Evolutionary conservation across 2,797 vertebrate genomes (phyloP).

Genomic region (Peromyscus attwateri): DNA sequence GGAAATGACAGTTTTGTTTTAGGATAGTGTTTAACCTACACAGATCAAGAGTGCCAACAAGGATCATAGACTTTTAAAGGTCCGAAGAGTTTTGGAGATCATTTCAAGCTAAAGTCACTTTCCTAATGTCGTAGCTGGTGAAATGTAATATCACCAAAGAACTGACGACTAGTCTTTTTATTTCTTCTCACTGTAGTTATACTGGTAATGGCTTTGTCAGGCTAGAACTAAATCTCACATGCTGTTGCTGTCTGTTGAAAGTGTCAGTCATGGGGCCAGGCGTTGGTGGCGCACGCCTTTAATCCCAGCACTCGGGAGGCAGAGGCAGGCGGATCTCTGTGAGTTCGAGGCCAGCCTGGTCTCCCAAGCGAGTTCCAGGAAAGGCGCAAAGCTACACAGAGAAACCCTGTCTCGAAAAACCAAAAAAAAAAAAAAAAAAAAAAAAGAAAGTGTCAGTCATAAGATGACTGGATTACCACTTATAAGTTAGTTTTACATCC

Average conservation of each 20-base stretch:
- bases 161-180: not conserved
- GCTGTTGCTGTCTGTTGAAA: not conserved
- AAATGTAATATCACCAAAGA: slow-evolving; percentile 21
- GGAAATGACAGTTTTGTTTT: slow-evolving; percentile 22
- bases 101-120: slow-evolving; percentile 46
- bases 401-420: too few relatives aligned
- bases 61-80: slow-evolving; percentile 4
- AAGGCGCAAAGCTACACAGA: too few relatives aligned
- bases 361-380: too few relatives aligned
- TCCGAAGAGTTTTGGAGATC: slow-evolving; percentile 43
- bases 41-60: not conserved
- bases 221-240: slow-evolving; percentile 11
- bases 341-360: too few relatives aligned
- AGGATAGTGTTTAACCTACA: not conserved
- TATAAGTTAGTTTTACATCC: not conserved
- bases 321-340: too few relatives aligned
- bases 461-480: slow-evolving; percentile 35
- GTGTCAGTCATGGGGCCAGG: slow-evolving; percentile 18
- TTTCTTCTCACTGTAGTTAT: slow-evolving; percentile 25
- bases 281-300: too few relatives aligned
- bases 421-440: too few relatives aligned
- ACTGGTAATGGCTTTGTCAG: slow-evolving; percentile 45
- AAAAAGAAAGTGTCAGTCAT: not conserved
- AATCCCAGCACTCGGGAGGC: too few relatives aligned
- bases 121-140: not conserved